Conservation (phyloP, 2,888 invertebrate species). For the Protophormia terraenovae region DNA sequence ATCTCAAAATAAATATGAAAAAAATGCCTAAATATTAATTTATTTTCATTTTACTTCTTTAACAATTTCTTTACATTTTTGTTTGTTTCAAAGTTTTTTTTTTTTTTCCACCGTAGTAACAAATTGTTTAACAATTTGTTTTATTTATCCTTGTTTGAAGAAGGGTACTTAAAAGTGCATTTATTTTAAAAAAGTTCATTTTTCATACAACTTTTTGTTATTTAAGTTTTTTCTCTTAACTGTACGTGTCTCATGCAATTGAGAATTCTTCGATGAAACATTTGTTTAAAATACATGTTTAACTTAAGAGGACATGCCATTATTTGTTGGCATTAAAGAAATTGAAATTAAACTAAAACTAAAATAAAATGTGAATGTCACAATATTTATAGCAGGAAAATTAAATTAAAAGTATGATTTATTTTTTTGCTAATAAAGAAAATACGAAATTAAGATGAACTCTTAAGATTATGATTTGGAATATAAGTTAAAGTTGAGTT, state of each 20-base stretch:
- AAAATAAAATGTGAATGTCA: constrained; percentile 41
- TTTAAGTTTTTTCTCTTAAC: background rate
- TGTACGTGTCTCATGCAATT: constrained; percentile 64
- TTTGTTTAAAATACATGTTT: constrained; percentile 54
- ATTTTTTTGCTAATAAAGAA: background rate
- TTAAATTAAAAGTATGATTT: background rate
- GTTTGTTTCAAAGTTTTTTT: background rate
- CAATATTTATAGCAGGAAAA: constrained; percentile 29
- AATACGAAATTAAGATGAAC: too few species aligned
- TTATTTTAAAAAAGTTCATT: constrained; percentile 11
- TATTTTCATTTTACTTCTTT: background rate
- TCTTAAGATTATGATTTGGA: too few species aligned
- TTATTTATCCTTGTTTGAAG: background rate
- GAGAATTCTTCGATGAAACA: constrained; percentile 47
- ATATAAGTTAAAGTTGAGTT: too few species aligned
- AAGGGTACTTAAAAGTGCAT: background rate
- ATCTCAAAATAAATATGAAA: background rate
- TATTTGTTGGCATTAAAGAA: constrained; percentile 42
- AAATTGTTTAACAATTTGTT: background rate
- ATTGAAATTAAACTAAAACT: constrained; percentile 28
- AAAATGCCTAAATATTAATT: background rate
- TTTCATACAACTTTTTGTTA: background rate
- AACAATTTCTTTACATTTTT: background rate
- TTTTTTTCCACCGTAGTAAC: background rate
- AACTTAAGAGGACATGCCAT: constrained; percentile 45